These are phyloP conservation scores for Ornithoptera alexandrae DNA, from an alignment of 2,888 invertebrate genomes.

Conservation along the genomic window DNA sequence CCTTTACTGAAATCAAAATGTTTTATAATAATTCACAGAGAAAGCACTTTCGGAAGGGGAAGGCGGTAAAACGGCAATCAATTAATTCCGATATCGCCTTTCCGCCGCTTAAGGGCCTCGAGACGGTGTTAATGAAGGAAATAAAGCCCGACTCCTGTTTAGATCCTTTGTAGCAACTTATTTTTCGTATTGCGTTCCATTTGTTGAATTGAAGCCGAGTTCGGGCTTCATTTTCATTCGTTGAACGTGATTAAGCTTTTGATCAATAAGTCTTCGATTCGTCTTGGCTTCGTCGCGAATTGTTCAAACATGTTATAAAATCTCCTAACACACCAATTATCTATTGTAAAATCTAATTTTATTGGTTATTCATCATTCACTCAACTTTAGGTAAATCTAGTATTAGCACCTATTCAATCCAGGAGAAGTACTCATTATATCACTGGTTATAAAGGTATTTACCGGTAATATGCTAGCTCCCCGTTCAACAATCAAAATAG, in stretches of 20 bases:
- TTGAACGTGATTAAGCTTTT: slow-evolving; percentile 23
- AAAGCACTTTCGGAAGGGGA: slow-evolving; percentile 7
- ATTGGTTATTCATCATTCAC: too few relatives aligned
- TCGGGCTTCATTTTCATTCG: slow-evolving; percentile 15
- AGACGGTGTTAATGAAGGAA: slow-evolving; percentile 21
- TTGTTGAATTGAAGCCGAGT: slow-evolving; percentile 22
- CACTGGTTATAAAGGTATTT: too few relatives aligned
- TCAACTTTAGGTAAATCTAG: too few relatives aligned
- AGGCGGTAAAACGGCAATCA: slow-evolving; percentile 20
- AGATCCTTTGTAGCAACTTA: slow-evolving; percentile 18
- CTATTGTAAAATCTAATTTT: too few relatives aligned
- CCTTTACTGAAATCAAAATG: not conserved
- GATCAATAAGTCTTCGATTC: slow-evolving; percentile 21
- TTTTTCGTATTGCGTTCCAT: slow-evolving; percentile 18
- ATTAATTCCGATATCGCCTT: slow-evolving; percentile 24
- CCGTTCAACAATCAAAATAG: too few relatives aligned
- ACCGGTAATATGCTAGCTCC: too few relatives aligned
- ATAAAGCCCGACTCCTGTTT: slow-evolving; percentile 18
- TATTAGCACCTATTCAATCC: too few relatives aligned
- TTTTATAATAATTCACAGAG: slow-evolving; percentile 12
- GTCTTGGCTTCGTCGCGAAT: slow-evolving; percentile 7
- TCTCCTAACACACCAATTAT: too few relatives aligned
- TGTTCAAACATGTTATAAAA: not conserved
- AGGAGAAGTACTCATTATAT: too few relatives aligned
- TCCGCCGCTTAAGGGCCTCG: slow-evolving; percentile 7